phyloP scores from a whole-genome alignment of 2,888 invertebrate genomes.

The Xestobium rufovillosum region DNA sequence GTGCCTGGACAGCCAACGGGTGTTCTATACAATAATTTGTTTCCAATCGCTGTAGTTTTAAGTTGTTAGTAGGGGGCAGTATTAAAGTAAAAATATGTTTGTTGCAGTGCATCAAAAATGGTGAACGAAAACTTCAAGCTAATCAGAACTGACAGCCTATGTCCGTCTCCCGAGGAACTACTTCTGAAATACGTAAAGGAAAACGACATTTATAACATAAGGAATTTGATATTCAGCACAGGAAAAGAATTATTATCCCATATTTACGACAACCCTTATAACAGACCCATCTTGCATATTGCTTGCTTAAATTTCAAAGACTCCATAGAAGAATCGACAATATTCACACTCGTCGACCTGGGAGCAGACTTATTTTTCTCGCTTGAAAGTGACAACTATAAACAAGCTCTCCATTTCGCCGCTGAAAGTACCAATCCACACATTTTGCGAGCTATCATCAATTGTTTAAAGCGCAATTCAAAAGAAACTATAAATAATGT shows the following conservation, averaged over 20 bases:
- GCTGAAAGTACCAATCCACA: constrained; percentile 45
- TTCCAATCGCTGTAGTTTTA: too few relatives aligned
- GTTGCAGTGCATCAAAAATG: too few relatives aligned
- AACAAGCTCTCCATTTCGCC: constrained; percentile 61
- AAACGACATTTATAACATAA: constrained; percentile 49
- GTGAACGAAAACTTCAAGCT: constrained; percentile 16
- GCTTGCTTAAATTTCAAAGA: constrained; percentile 54
- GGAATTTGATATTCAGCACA: constrained; percentile 43
- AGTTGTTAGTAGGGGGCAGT: too few relatives aligned
- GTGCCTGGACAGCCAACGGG: too few relatives aligned
- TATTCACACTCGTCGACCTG: constrained; percentile 50
- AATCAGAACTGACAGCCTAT: constrained; percentile 32
- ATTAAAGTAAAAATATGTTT: too few relatives aligned
- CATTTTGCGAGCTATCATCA: constrained; percentile 45
- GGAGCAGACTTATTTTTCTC: constrained; percentile 55
- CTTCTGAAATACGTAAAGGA: constrained; percentile 48
- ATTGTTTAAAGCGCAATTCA: constrained; percentile 30
- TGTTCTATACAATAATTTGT: too few relatives aligned
- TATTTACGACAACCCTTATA: constrained; percentile 50
- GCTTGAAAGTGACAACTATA: constrained; percentile 41
- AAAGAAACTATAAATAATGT: constrained; percentile 25
- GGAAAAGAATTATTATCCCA: constrained; percentile 48
- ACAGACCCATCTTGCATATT: constrained; percentile 44
- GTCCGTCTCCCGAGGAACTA: constrained; percentile 32
- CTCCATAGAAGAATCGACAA: constrained; percentile 48